Base-by-base conservation (phyloP, 2,888 invertebrate species). In the Parnassius apollo region DNA sequence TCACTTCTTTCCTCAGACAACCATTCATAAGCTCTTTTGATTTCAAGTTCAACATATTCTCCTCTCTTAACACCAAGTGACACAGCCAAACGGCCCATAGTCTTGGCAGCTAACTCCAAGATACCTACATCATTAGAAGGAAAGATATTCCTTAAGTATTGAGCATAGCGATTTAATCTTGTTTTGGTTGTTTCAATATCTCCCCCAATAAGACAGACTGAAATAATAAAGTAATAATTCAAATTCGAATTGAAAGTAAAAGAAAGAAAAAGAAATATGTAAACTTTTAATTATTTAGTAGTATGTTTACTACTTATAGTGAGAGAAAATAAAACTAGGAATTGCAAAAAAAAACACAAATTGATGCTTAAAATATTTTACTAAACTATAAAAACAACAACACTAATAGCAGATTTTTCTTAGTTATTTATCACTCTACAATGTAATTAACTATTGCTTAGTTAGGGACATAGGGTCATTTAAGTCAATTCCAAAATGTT, bases 31-130 rank as follows among this genome's bases (percentile, higher is more conserved):
- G 98, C 97, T 76, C 97, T 93, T 82, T 98, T 98, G 10, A 99
- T 96, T 89, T 99, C 98, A 88, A 96, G 96, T 77, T 99, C 98
- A 45, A 99, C 98, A 82, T 98, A 98, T 78, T 98, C 98, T 0
- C 97, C 96, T 18, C 98, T 96, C 82, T 97, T 98, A 0, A 98
- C 97, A 11, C 98, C 98, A 0, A 96, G 95, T 57, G 96, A 95
- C 11, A 97, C 92, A 7, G 98, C 98, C 65, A 99, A 91, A 70
- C 96, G 96, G 0, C 98, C 98, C 81, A 99, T 95, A 0, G 99
- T 98, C 80, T 97, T 97, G 1, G 99, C 98, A 11, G 98, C 98
- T 73, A 99, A 92, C 85, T 99, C 98, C 94, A 99, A 96, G 0
- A 99, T 96, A 51, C 95, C 95, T 0, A 95, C 94, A 87, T 99